Evolutionary conservation across 2,888 invertebrate species (phyloP), one percentile per base, ranked within the genome.

Genomic region (Pristionchus japonicus): DNA sequence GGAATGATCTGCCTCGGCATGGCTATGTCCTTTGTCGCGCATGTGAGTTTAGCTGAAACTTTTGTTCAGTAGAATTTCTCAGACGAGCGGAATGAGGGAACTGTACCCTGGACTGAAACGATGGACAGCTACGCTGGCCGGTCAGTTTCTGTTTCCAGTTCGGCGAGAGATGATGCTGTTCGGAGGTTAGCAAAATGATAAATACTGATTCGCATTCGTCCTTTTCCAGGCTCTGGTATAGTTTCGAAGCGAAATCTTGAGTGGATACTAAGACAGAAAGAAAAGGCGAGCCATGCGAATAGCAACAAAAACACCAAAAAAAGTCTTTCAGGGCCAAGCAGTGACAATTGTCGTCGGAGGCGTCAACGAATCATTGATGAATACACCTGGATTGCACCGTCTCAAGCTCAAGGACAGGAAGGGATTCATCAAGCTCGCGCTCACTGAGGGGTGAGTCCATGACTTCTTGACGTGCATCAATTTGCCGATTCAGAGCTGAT

Each of bases 1-100:
- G 70, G 70, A 40, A 74, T 74, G 70, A 27, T 74, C 40, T 74
- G 70, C 23, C 70, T 74, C 37, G 70, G 70, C 17, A 74, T 74
- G 70, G 15, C 37, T 0, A 9, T 23, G 9, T 74, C 70, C 7
- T 74, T 74, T 23, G 70, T 40, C 7, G 17, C 70, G 7, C 23
- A 74, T 15, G 70, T 74, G 2, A 17, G 70, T 40, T 61, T 1
- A 13, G 23, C 20, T 9, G 7, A n/a, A 61, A 61, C 23, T 23
- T n/a, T 61, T 61, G 17, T 20, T 20, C n/a, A 13, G 27, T 4
- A 64, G 3, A 64, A 70, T 37, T 7, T 40, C 40, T 6, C n/a
- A 74, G 37, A n/a, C 23, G 0, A 9, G 40, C 1, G 70, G 70
- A 1, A 49, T 80, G 23, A 15, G 23, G 23, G 80, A 80, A 13